These are phyloP conservation scores for Cryptotermes secundus DNA, from an alignment of 1,140 invertebrate genomes.

Conservation along the genomic window DNA sequence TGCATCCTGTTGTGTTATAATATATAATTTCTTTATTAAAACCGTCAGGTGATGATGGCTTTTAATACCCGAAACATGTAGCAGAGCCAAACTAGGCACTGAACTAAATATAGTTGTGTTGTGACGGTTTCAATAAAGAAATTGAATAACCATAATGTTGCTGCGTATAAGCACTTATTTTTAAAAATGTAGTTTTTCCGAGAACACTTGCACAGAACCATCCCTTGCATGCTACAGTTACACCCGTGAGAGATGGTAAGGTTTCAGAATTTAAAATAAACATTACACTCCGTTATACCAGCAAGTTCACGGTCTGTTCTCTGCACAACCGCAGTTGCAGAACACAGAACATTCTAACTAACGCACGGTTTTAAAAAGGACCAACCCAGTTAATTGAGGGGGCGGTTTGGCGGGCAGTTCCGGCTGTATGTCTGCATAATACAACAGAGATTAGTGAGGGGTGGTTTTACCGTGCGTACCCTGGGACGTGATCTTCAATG, in stretches of 20 bases:
- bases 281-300: background rate
- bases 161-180: background rate
- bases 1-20: too few relatives aligned
- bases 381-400: background rate
- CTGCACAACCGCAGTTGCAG: too few relatives aligned
- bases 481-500: slow-evolving; percentile 30
- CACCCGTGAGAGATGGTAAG: background rate
- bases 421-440: background rate
- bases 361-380: background rate
- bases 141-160: background rate
- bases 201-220: background rate
- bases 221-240: background rate
- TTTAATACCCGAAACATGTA: too few relatives aligned
- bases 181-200: background rate
- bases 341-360: background rate
- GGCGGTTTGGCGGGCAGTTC: background rate
- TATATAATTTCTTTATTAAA: too few relatives aligned
- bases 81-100: too few relatives aligned
- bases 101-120: too few relatives aligned
- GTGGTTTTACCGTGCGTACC: background rate
- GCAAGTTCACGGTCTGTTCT: background rate
- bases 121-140: too few relatives aligned
- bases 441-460: background rate
- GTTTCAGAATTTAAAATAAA: background rate
- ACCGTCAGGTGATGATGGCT: too few relatives aligned